Evolutionary conservation across 2,113 vertebrate species (phyloP).

Genomic region (Climacteris rufus): DNA sequence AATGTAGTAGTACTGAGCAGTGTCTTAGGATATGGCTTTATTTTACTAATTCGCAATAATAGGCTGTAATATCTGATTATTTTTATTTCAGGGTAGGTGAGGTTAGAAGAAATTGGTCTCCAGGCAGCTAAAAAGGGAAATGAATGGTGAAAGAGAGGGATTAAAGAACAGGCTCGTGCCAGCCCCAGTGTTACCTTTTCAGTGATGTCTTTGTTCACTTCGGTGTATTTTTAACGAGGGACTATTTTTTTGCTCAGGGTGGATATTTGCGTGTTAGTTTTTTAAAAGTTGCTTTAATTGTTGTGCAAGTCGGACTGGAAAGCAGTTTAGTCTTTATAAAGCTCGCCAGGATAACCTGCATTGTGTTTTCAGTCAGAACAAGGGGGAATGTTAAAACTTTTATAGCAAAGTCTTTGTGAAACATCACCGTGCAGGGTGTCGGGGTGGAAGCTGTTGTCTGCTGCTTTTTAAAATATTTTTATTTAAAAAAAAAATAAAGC

Average conservation of each 20-base stretch:
- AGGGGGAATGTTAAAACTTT: not conserved
- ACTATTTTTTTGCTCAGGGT: not conserved
- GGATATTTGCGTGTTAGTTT: not conserved
- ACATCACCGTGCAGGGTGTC: accelerated
- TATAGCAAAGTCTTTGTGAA: not conserved
- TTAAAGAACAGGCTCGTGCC: accelerated
- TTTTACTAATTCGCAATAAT: accelerated
- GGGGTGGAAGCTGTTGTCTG: not conserved
- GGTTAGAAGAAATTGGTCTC: not conserved
- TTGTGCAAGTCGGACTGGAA: not conserved
- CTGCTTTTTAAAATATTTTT: not conserved
- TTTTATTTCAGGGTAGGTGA: not conserved
- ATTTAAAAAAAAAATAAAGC: not conserved
- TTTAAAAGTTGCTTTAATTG: not conserved
- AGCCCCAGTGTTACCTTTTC: not conserved
- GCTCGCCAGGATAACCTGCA: not conserved
- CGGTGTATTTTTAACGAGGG: not conserved
- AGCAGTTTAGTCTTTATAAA: not conserved
- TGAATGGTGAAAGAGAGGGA: not conserved
- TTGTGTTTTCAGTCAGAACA: not conserved
- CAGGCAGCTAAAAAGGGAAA: not conserved
- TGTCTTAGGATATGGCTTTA: not conserved
- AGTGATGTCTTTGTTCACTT: not conserved
- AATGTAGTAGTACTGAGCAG: not conserved
- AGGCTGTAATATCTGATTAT: not conserved